These are phyloP conservation scores for Thalassophryne amazonica DNA, from an alignment of 2,797 vertebrate species.

Conservation along the genomic window DNA sequence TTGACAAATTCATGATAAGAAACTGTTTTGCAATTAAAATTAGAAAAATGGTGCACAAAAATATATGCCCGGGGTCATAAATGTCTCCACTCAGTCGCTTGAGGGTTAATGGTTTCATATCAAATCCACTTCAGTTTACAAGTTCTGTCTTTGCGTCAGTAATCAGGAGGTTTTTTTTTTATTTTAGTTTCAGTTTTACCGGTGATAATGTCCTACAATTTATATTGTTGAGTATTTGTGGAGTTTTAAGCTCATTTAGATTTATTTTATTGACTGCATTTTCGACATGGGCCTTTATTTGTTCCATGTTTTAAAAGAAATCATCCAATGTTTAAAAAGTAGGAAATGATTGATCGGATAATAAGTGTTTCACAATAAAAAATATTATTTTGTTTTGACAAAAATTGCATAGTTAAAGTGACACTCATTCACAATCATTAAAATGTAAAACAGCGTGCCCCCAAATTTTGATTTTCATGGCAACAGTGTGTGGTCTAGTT, in stretches of 20 bases:
- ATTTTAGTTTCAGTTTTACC: neutral
- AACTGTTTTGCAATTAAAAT: too few relatives aligned
- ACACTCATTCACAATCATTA: neutral
- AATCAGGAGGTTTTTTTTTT: neutral
- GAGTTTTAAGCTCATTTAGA: slow-evolving; percentile 2
- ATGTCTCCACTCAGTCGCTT: neutral
- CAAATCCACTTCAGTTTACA: neutral
- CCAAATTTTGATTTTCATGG: neutral
- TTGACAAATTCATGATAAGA: too few relatives aligned
- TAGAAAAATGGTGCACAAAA: too few relatives aligned
- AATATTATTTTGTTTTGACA: neutral
- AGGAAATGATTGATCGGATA: neutral
- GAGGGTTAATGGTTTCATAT: too few relatives aligned
- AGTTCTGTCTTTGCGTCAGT: neutral
- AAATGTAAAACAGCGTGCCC: too few relatives aligned
- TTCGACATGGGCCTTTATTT: neutral
- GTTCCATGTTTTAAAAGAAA: neutral
- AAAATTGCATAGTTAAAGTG: neutral
- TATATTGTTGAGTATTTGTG: neutral
- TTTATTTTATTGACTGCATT: slow-evolving; percentile 13
- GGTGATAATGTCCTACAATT: too few relatives aligned
- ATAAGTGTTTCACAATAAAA: neutral
- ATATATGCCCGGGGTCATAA: too few relatives aligned
- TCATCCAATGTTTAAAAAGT: neutral
- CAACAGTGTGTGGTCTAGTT: too few relatives aligned